A percentile compares a stretch with the other conserved stretches of the same genome.
phyloP scores from a whole-genome alignment of 2,797 vertebrate genomes.

The Chaunax sp. region DNA sequence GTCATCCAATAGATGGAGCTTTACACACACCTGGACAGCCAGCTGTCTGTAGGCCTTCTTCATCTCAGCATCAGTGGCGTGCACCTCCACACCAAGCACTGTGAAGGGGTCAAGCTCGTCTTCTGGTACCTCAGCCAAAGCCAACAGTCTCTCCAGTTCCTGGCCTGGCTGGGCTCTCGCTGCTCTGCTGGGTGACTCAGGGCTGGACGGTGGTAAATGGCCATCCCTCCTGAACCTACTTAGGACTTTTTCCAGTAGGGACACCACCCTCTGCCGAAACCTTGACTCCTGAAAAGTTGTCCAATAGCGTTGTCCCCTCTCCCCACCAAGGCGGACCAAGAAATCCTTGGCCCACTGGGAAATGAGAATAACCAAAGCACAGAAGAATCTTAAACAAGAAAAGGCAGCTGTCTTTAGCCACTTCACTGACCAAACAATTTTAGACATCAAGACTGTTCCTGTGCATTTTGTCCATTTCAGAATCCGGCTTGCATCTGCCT shows the following conservation, averaged over 20 bases:
- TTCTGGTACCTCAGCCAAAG: slow-evolving; percentile 88
- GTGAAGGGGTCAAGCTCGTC: slow-evolving; percentile 94
- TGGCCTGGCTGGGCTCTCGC: slow-evolving; percentile 82
- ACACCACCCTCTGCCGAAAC: slow-evolving; percentile 76
- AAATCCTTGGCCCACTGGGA: slow-evolving; percentile 76
- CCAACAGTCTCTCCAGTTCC: slow-evolving; percentile 90
- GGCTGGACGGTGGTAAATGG: slow-evolving; percentile 20
- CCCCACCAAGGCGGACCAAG: slow-evolving; percentile 64
- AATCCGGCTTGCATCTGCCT: slow-evolving; percentile 73
- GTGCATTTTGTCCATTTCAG: slow-evolving; percentile 70
- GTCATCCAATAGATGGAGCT: background rate
- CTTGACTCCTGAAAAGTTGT: slow-evolving; percentile 79
- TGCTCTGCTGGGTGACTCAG: slow-evolving; percentile 71
- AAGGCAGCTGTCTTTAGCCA: slow-evolving; percentile 68
- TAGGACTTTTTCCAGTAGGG: slow-evolving; percentile 66
- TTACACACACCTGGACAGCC: slow-evolving; percentile 88
- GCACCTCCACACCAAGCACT: slow-evolving; percentile 90
- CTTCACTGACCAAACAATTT: slow-evolving; percentile 60
- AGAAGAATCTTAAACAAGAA: slow-evolving; percentile 80
- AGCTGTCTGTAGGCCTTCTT: slow-evolving; percentile 94
- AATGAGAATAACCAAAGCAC: slow-evolving; percentile 78
- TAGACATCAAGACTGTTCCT: slow-evolving; percentile 60
- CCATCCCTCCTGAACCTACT: slow-evolving; percentile 62
- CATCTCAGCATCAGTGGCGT: slow-evolving; percentile 91
- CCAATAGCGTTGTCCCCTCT: slow-evolving; percentile 79